Conservation (phyloP, 92 coral and sea anemone genomes). For the Blastomussa wellsi region DNA sequence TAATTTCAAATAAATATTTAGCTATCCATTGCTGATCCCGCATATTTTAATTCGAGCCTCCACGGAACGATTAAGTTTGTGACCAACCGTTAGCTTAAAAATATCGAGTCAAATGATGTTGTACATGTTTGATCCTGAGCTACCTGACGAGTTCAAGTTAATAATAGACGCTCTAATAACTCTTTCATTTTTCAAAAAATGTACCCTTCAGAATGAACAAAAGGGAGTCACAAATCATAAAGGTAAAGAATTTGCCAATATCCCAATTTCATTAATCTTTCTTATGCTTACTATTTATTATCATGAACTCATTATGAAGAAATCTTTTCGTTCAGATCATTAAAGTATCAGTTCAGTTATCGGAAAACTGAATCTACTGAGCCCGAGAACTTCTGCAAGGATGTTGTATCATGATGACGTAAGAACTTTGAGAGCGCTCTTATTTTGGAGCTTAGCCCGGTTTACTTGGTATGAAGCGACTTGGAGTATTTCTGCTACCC, state of each 20-base stretch:
- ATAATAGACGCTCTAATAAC: too few species aligned
- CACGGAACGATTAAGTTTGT: not conserved
- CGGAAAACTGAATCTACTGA: too few species aligned
- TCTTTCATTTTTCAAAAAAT: too few species aligned
- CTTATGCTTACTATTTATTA: not conserved
- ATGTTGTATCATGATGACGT: too few species aligned
- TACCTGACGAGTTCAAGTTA: too few species aligned
- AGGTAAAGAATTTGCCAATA: not conserved
- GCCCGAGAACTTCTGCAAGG: not conserved
- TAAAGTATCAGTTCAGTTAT: too few species aligned
- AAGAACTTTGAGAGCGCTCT: too few species aligned
- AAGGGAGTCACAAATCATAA: not conserved
- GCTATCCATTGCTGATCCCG: not conserved
- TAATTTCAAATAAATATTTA: not conserved
- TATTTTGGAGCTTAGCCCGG: too few species aligned
- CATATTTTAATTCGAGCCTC: not conserved
- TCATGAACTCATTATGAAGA: not conserved
- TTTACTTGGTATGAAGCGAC: too few species aligned
- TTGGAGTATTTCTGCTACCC: too few species aligned
- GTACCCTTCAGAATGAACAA: not conserved
- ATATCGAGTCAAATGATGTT: not conserved
- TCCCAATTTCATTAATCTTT: not conserved
- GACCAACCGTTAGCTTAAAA: not conserved
- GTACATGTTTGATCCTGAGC: too few species aligned
- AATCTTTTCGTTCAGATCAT: too few species aligned